Evolutionary conservation across 1,140 invertebrate species (phyloP), one percentile per base, ranked within the genome.

Genomic region (Leptinotarsa defecta): DNA sequence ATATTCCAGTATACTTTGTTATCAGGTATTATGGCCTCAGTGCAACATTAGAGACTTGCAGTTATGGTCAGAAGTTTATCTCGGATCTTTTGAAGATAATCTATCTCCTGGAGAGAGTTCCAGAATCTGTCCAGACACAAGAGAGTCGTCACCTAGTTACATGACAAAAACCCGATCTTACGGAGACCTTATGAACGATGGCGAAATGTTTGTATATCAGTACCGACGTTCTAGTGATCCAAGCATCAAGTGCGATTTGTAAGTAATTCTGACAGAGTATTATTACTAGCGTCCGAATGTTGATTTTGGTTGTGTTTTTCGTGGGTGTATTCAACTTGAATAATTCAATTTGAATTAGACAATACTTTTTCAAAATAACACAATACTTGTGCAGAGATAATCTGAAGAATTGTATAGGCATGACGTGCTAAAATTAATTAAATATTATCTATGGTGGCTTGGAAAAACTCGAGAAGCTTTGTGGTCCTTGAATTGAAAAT

Each of bases 61-160:
- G 48, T 87, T 97, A 74, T 98, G 96, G 96, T 90, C 90, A 63
- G 92, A 94, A 76, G 91, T 98, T 24, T 96, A 96, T 88, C 87
- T 95, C 76, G 92, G 92, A 73, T 89, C 89, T 3, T 84, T 88
- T 79, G 86, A 90, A 85, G 86, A 85, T 34, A 83, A 79, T 77
- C 78, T 78, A 48, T 79, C 71, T 49, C 72, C 77, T 13, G 78
- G 77, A 43, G 80, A 78, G n/a, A 76, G 76, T 61, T 77, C 80
- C 1, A 67, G 73, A 15, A 76, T 78, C 13, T 80, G 79, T 79
- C 76, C 81, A 1, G 81, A 82, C 2, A 80, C 80, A 13, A 79
- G 81, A 61, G 77, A 79, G 20, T 69, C 77, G n/a, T 78, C 78
- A 34, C 73, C 78, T 8, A 78, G 81, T 48, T 78, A 81, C 68